Percentiles rank a stretch among this genome's conserved stretches.
Conservation (phyloP, 37 sponge, comb jelly and placozoan species). For the Agelas oroides region DNA sequence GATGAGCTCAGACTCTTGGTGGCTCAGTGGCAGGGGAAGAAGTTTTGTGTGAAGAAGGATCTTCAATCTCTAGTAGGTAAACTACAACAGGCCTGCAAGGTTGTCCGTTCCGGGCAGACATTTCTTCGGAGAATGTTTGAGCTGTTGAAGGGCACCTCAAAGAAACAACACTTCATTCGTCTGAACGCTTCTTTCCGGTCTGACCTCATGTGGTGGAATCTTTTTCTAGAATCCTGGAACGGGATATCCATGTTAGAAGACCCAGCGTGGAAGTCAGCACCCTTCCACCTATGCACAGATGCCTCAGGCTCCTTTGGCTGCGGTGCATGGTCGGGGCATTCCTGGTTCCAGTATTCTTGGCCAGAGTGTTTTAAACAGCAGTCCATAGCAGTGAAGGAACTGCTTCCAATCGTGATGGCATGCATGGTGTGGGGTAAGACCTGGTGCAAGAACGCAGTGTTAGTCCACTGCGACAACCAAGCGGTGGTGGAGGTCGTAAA, state of each 20-base stretch:
- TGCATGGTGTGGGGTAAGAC: slow-evolving; percentile 24
- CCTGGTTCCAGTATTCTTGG: slow-evolving; percentile 43
- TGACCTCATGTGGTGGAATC: slow-evolving; percentile 18
- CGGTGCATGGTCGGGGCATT: neutral
- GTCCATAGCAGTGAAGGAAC: slow-evolving; percentile 34
- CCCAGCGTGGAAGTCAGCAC: neutral
- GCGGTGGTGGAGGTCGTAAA: slow-evolving; percentile 8
- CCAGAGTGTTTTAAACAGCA: neutral
- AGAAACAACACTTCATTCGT: neutral
- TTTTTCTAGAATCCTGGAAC: slow-evolving; percentile 19
- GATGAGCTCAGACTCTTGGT: neutral
- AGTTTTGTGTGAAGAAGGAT: neutral
- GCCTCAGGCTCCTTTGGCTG: slow-evolving; percentile 48
- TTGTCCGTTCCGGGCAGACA: slow-evolving; percentile 15
- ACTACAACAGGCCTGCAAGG: slow-evolving; percentile 27
- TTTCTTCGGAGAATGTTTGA: neutral
- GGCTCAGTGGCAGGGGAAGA: slow-evolving; percentile 5
- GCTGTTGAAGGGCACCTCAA: neutral
- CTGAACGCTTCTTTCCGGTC: slow-evolving; percentile 33
- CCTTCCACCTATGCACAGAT: slow-evolving; percentile 12
- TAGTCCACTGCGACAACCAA: slow-evolving; percentile 37
- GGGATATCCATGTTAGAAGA: slow-evolving; percentile 13
- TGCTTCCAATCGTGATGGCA: slow-evolving; percentile 20
- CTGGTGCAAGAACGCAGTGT: neutral
- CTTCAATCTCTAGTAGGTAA: slow-evolving; percentile 15